Base-by-base conservation (phyloP, 2,797 vertebrate species). In the Hozukius guyotensis region DNA sequence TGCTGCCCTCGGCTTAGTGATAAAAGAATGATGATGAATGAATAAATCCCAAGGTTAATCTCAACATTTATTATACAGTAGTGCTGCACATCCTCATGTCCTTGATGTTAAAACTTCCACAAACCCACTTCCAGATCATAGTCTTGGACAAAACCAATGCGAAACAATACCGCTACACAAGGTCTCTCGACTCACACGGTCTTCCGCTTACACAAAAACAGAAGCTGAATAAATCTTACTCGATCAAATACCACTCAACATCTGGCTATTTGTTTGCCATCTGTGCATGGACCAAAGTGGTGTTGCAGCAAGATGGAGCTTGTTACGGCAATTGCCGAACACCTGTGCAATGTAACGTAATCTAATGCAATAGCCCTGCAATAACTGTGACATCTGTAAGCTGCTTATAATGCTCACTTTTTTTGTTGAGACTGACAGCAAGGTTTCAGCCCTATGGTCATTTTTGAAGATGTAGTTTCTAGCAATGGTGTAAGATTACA, bases 11-110 rank as follows among this genome's bases (percentile, higher is more conserved):
- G 5, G 42, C 60, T 12, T 69, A 32, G n/a, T 61, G 78, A 88
- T 89, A 72, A 88, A 88, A 79, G 76, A 89, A 87, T 78, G 59
- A 88, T 88, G 87, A 82, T 80, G 32, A 81, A 83, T 82, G 66
- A 88, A 90, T 88, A 85, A 88, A 86, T 86, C 80, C 63, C 67
- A 88, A 87, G 88, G 89, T 87, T 88, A 90, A 86, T 70, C 67
- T 77, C 24, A 67, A 20, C 31, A 87, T 85, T 52, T 85, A 87
- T 90, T 80, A 79, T 56, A 71, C 42, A 87, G 42, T 8, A 34
- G 55, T 31, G 52, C 66, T 65, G 77, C 52, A 1, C 10, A 79
- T 79, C 69, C 24, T 62, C 1, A 1, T n/a, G 65, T 72, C 78
- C 80, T 88, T 85, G 62, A 61, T 57, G 55, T 74, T 80, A 59